These are phyloP conservation scores for Pogonocherus hispidulus DNA, from an alignment of 2,888 invertebrate species.

Conservation along the genomic window DNA sequence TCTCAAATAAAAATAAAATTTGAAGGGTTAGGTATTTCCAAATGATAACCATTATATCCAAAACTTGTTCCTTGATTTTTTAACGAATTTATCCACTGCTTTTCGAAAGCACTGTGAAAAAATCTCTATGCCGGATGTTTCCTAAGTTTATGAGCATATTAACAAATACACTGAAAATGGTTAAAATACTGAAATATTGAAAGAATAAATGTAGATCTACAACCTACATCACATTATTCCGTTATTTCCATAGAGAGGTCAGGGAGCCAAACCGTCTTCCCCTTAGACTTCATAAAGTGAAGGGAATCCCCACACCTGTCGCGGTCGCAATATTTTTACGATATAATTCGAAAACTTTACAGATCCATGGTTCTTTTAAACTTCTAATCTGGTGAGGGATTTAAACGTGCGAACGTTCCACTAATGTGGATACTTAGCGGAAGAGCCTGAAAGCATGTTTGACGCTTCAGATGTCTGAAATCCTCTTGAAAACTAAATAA, in stretches of 20 bases:
- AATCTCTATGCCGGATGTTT: no score
- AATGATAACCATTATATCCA: no score
- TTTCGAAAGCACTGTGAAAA: no score
- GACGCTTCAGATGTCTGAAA: constrained; percentile 56
- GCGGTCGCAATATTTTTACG: constrained; percentile 29
- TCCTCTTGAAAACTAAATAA: constrained; percentile 59
- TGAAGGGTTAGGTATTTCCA: no score
- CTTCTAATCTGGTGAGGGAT: constrained; percentile 40
- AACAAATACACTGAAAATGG: not conserved
- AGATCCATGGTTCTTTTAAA: constrained; percentile 36
- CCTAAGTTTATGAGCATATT: no score
- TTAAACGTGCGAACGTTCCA: constrained; percentile 39
- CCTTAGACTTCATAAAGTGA: constrained; percentile 23
- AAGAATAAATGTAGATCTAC: no score
- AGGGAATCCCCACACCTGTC: constrained; percentile 35
- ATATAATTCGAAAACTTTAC: constrained; percentile 35
- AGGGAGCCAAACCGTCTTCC: constrained; percentile 14
- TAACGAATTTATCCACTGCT: no score
- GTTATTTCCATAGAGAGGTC: constrained; percentile 15
- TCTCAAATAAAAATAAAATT: no score
- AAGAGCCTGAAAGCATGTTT: constrained; percentile 52
- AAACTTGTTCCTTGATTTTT: no score
- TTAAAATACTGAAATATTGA: not conserved
- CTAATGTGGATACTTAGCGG: constrained; percentile 27
- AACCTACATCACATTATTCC: not conserved